Evolutionary conservation across 1,140 invertebrate genomes (phyloP), one percentile per base, ranked within the genome.

Genomic region (Drosophila ercepeae): DNA sequence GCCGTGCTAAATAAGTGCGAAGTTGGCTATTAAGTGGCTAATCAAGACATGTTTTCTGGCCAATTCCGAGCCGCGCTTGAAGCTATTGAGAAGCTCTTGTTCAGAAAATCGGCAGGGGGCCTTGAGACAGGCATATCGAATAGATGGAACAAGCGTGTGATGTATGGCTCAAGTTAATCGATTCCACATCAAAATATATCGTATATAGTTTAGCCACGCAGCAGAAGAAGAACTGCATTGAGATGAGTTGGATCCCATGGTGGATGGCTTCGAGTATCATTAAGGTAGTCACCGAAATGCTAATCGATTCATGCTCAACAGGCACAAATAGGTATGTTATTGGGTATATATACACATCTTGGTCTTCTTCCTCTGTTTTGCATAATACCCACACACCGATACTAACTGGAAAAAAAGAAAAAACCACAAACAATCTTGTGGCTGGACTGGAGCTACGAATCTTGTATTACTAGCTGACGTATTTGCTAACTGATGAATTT

Each of bases 401-500:
- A 48, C 18, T 27, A 51, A 23, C 19, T 44, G 1, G 29, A 14
- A 32, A 14, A 29, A 14, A 55, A 14, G 18, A 14, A 29, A 14
- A 55, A 50, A 23, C 61, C 61, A 63, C 61, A 49, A 49, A 41
- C 9, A 18, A 32, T 49, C 14, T 49, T 32, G 46, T 49, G 46
- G 45, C 8, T 44, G 39, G 39, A 19, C 8, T 53, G 39, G 39
- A 42, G 39, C 14, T 42, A 27, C 57, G 34, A 27, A 57, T 69
- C 64, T 60, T 48, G 61, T 78, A 58, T 73, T 81, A 81, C 54
- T 50, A 86, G 63, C 76, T 86, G 81, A 84, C 76, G 76, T 86
- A 84, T 84, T 61, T 81, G 81, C 69, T 69, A 78, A 57, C 81
- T 88, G 81, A 82, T 88, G 78, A 82, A 88, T 89, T 88, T 81